These are phyloP conservation scores for Meiosimyza decipiens DNA, from an alignment of 2,888 invertebrate species.

Conservation along the genomic window DNA sequence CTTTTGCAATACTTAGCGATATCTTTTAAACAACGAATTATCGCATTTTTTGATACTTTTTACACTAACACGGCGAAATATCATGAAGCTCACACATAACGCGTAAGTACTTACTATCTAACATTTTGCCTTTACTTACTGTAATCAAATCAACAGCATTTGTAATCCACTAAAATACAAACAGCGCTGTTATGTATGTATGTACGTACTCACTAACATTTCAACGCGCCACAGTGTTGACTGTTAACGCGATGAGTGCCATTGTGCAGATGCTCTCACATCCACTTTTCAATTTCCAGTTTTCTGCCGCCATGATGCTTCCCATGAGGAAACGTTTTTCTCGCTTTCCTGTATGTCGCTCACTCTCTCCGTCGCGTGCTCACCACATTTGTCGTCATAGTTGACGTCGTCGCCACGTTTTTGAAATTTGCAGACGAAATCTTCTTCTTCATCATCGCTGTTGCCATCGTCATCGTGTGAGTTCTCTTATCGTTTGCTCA, in stretches of 20 bases:
- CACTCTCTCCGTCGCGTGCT: background rate
- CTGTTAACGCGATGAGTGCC: background rate
- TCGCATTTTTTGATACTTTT: too few species aligned
- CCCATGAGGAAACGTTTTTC: constrained; percentile 22
- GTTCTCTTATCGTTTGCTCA: constrained; percentile 39
- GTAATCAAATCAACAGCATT: background rate
- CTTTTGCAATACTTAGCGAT: too few species aligned
- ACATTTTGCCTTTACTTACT: too few species aligned
- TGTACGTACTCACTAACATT: background rate
- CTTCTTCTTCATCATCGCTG: background rate
- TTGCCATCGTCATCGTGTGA: constrained; percentile 3
- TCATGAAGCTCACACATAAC: too few species aligned
- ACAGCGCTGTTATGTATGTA: background rate
- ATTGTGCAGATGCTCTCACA: background rate
- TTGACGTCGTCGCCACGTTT: constrained; percentile 5
- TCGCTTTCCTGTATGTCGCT: too few species aligned
- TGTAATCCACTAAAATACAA: background rate
- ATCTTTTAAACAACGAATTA: too few species aligned
- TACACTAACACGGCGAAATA: too few species aligned
- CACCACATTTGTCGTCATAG: constrained; percentile 22
- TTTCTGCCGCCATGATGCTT: constrained; percentile 12
- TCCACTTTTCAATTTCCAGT: constrained; percentile 2
- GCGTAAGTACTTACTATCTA: too few species aligned
- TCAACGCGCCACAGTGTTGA: constrained; percentile 4
- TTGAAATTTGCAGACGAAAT: too few species aligned